phyloP scores from a whole-genome alignment of 2,888 invertebrate genomes.

The Apodemia mormo region DNA sequence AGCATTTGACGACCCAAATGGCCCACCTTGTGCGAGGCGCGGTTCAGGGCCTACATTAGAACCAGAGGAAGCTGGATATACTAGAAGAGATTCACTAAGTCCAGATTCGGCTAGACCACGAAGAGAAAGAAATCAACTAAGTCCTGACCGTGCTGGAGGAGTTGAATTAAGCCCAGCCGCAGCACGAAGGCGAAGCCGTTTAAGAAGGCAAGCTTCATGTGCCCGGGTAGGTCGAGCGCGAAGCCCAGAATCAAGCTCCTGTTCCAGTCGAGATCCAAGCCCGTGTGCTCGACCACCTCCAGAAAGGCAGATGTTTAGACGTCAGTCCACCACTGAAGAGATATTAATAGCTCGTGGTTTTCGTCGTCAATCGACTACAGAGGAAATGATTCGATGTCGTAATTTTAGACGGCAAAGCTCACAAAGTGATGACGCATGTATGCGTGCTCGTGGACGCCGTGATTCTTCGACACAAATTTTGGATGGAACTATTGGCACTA shows the following conservation, averaged over 20 bases:
- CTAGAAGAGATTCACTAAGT: slow-evolving; percentile 92
- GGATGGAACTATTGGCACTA: slow-evolving; percentile 94
- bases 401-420: slow-evolving; percentile 95
- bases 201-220: slow-evolving; percentile 91
- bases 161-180: slow-evolving; percentile 90
- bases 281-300: slow-evolving; percentile 85
- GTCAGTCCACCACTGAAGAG: slow-evolving; percentile 95
- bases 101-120: slow-evolving; percentile 91
- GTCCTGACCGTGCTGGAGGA: slow-evolving; percentile 90
- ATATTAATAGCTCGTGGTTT: slow-evolving; percentile 95
- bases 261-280: slow-evolving; percentile 91
- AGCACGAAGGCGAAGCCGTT: slow-evolving; percentile 84
- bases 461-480: slow-evolving; percentile 95
- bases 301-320: slow-evolving; percentile 88
- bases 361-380: slow-evolving; percentile 93
- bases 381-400: slow-evolving; percentile 95
- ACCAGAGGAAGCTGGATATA: slow-evolving; percentile 90
- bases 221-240: slow-evolving; percentile 82
- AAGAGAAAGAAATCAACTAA: slow-evolving; percentile 89
- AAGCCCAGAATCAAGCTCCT: slow-evolving; percentile 88
- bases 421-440: slow-evolving; percentile 91
- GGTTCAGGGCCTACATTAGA: slow-evolving; percentile 93
- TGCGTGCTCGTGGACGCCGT: slow-evolving; percentile 86
- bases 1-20: slow-evolving; percentile 92
- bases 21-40: slow-evolving; percentile 86